These are phyloP conservation scores for Orbicella faveolata DNA, from an alignment of 64 coral and sea anemone species.

Conservation along the genomic window DNA sequence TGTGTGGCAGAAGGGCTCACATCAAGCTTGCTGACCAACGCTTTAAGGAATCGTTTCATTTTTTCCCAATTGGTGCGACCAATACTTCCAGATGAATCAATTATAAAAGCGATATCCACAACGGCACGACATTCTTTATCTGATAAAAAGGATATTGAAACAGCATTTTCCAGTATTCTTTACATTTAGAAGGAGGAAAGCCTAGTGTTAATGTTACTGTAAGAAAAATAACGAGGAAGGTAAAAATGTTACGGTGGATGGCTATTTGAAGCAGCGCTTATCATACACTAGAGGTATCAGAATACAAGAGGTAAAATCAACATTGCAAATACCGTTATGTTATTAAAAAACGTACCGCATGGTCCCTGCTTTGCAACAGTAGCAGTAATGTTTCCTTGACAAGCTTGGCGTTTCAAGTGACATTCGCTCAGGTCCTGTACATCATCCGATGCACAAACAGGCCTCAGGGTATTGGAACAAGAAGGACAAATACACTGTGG, in stretches of 20 bases:
- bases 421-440: conserved; percentile 21
- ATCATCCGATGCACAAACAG: conserved; percentile 25
- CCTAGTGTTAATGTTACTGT: too few species aligned
- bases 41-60: conserved; percentile 69
- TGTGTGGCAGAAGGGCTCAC: conserved; percentile 40
- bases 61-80: conserved; percentile 68
- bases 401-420: conserved; percentile 15
- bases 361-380: conserved; percentile 16
- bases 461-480: neutral
- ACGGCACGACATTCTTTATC: conserved; percentile 7
- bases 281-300: too few species aligned
- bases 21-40: conserved; percentile 50
- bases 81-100: conserved; percentile 85
- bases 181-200: too few species aligned
- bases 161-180: too few species aligned
- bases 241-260: too few species aligned
- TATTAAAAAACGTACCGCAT: neutral
- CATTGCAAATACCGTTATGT: neutral
- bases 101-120: conserved; percentile 59
- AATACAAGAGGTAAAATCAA: too few species aligned
- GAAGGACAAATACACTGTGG: conserved; percentile 1
- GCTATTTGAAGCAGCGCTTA: too few species aligned
- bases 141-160: neutral
- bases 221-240: too few species aligned
- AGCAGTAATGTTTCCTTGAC: conserved; percentile 10